phyloP scores from a whole-genome alignment of 2,888 invertebrate species.

The Dryobotodes eremita region DNA sequence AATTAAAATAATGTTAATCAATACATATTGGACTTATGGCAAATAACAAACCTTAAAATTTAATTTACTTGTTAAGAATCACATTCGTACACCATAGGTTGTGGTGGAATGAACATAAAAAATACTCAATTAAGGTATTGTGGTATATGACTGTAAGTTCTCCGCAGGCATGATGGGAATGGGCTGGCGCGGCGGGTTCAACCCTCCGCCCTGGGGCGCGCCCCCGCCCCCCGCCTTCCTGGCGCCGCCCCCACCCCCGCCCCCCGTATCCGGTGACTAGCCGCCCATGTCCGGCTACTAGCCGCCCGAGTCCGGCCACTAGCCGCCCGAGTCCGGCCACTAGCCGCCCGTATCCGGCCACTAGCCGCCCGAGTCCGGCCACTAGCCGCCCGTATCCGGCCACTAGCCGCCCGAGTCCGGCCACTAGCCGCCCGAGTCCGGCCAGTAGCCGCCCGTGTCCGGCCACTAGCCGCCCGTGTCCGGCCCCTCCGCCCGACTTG shows the following conservation, averaged over 20 bases:
- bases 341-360: background rate
- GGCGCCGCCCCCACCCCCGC: conserved; percentile 89
- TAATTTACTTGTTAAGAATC: background rate
- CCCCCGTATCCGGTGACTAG: conserved; percentile 80
- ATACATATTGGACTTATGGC: background rate
- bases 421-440: background rate
- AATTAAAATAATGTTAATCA: background rate
- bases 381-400: conserved; percentile 60
- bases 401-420: background rate
- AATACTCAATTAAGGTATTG: background rate
- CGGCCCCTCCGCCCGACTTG: conserved; percentile 6
- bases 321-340: background rate
- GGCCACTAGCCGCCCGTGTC: background rate
- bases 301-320: background rate
- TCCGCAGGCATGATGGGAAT: conserved; percentile 81
- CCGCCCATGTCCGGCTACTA: background rate
- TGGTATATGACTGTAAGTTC: background rate
- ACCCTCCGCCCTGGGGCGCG: conserved; percentile 84
- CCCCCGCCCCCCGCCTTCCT: conserved; percentile 85
- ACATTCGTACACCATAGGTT: background rate
- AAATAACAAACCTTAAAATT: background rate
- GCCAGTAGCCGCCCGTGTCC: background rate
- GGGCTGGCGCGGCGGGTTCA: conserved; percentile 78
- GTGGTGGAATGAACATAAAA: background rate
- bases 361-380: conserved; percentile 78